phyloP scores from a whole-genome alignment of 2,888 invertebrate genomes.

The Limenitis camilla region DNA sequence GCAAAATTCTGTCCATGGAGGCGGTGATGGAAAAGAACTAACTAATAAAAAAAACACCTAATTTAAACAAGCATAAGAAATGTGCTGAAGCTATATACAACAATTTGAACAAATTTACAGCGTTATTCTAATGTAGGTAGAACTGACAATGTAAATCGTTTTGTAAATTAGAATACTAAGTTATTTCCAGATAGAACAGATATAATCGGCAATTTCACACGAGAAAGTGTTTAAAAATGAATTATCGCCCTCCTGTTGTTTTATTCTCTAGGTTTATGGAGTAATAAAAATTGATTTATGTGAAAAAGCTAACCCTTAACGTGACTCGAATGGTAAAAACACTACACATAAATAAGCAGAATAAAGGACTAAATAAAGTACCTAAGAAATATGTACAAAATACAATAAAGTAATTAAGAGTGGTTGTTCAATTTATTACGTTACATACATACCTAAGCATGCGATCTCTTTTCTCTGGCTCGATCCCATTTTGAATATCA shows the following conservation, averaged over 20 bases:
- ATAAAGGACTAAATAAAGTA: not conserved
- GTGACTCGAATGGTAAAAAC: conserved; percentile 5
- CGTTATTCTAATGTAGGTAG: too few species aligned
- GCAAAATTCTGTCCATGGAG: too few species aligned
- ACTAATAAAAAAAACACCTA: too few species aligned
- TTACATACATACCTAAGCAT: conserved; percentile 74
- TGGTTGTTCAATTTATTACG: too few species aligned
- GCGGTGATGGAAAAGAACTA: too few species aligned
- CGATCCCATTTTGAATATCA: conserved; percentile 88
- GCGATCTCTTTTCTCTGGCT: conserved; percentile 89
- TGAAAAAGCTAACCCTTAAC: conserved; percentile 6
- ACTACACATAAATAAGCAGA: not conserved
- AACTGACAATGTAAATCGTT: too few species aligned
- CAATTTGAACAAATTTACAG: too few species aligned
- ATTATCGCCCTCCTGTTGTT: conserved; percentile 13
- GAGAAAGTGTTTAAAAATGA: conserved; percentile 1
- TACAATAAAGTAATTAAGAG: not conserved
- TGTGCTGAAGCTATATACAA: too few species aligned
- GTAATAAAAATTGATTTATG: conserved; percentile 16
- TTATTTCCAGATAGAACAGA: not conserved
- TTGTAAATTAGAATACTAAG: not conserved
- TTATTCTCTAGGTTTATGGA: conserved; percentile 13
- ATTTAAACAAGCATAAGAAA: too few species aligned
- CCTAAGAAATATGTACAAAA: not conserved
- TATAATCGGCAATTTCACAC: conserved; percentile 6